Evolutionary conservation across 37 sponge, comb jelly and placozoan species (phyloP), one percentile per base, ranked within the genome.

Genomic region (Cliona cf. orientalis): DNA sequence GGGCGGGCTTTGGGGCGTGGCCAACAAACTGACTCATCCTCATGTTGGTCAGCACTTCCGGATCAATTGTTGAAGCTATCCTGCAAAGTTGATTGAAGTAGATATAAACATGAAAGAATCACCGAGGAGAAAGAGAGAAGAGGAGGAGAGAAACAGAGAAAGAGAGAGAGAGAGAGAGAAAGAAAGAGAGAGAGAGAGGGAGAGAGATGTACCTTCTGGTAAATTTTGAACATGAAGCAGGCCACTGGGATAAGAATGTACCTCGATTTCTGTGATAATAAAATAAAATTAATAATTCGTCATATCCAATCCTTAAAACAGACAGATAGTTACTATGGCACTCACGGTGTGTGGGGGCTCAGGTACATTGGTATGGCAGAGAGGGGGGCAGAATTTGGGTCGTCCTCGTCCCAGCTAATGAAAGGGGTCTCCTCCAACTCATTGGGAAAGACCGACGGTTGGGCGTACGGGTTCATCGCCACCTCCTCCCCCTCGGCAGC

Each of bases 171-270:
- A 36, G 53, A n/a, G 42, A 62, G 31, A 9, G 14, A 9, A 49
- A 9, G 14, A 14, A 49, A 49, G 9, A 14, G 14, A 49, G 14
- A 14, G 9, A 49, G 14, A 49, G 14, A 49, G 9, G 9, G 53
- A 19, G 14, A 9, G 55, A 49, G 55, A 49, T 49, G 55, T 49
- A 90, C 91, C 91, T 84, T 69, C 81, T 84, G 11, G 59, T 80
- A 56, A 84, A 90, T 28, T 80, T 84, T 21, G 91, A 84, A 45
- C 56, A 64, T 1, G 69, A 42, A 43, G 5, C 49, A 3, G 93
- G 93, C 93, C 93, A 92, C 37, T 92, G 80, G n/a, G 93, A 92
- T n/a, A 80, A 65, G 21, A 88, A 86, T 19, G 86, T 41, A 34
- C 80, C 75, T 21, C 61, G 79, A 25, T 26, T n/a, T n/a, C n/a